Evolutionary conservation across 2,888 invertebrate species (phyloP).

Genomic region (Drosophila multiciliata): DNA sequence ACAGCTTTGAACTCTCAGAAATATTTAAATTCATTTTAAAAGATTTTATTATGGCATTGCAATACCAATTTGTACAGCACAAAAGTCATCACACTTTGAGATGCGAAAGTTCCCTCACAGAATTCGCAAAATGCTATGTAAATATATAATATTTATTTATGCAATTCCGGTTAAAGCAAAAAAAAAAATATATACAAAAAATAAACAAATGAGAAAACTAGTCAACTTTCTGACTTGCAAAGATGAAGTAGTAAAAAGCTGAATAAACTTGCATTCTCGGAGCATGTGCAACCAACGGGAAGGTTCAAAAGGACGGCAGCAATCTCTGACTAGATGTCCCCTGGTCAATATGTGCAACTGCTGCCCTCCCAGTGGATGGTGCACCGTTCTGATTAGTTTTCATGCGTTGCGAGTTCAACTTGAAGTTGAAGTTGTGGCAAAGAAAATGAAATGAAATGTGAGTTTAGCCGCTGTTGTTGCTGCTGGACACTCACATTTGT

Average conservation of each 20-base stretch:
- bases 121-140: conserved; percentile 1
- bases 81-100: conserved; percentile 15
- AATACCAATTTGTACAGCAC: conserved; percentile 34
- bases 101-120: conserved; percentile 3
- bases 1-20: not conserved
- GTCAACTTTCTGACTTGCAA: conserved; percentile 48
- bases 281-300: conserved; percentile 52
- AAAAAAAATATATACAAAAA: not conserved
- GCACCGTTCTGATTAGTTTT: conserved; percentile 70
- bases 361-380: conserved; percentile 33
- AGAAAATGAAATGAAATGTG: conserved; percentile 62
- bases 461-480: conserved; percentile 30
- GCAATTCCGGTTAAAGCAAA: conserved; percentile 15
- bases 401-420: conserved; percentile 50
- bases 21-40: not conserved
- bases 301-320: conserved; percentile 52
- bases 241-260: conserved; percentile 30
- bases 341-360: conserved; percentile 27
- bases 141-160: conserved; percentile 40
- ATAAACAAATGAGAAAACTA: conserved; percentile 45
- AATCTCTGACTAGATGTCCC: conserved; percentile 1
- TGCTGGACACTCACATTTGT: conserved; percentile 21
- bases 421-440: conserved; percentile 23
- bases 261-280: conserved; percentile 59
- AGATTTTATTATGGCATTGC: conserved; percentile 23